phyloP scores from a whole-genome alignment of 2,113 vertebrate species.

The Cynopterus brachyotis region DNA sequence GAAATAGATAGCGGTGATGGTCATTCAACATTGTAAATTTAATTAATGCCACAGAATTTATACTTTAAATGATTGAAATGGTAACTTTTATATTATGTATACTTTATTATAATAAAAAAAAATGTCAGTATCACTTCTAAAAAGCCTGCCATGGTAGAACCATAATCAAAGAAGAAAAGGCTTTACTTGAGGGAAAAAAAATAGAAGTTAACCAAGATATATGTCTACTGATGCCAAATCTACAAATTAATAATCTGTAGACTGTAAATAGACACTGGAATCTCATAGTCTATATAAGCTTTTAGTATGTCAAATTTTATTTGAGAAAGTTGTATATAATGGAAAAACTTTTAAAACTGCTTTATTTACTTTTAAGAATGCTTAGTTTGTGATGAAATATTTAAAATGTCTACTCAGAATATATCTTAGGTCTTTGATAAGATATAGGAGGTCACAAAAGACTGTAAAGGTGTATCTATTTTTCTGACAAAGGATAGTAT shows the following conservation, averaged over 20 bases:
- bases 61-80: background rate
- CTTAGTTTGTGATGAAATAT: background rate
- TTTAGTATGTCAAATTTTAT: background rate
- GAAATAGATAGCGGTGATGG: background rate
- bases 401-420: background rate
- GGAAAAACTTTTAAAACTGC: background rate
- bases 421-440: conserved; percentile 1
- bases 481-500: conserved; percentile 27
- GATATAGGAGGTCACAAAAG: background rate
- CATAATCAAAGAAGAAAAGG: background rate
- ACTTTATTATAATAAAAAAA: background rate
- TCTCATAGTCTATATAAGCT: background rate
- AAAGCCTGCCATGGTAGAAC: background rate
- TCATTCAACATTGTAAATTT: background rate
- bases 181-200: background rate
- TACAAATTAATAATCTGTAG: background rate
- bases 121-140: background rate
- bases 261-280: background rate
- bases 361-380: background rate
- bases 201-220: background rate
- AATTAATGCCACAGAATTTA: background rate
- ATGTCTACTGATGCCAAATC: background rate
- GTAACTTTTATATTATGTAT: background rate
- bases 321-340: background rate
- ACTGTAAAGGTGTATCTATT: background rate